Conservation (phyloP, 1,140 invertebrate genomes). For the Trichomalopsis sarcophagae region DNA sequence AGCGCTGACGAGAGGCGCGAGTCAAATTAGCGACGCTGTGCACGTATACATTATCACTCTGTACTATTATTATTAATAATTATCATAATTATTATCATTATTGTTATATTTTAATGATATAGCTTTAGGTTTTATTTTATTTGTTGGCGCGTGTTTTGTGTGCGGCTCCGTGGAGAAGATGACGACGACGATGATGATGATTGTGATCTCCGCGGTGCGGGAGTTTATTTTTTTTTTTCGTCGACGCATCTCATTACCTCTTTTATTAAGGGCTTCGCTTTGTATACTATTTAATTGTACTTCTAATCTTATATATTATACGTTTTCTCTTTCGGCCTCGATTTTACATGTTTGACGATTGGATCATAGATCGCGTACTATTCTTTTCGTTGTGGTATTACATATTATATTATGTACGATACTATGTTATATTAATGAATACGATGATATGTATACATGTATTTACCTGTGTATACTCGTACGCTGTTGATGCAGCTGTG, state of each 20-base stretch:
- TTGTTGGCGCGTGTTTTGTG: slow-evolving; percentile 20
- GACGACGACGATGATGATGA: not conserved
- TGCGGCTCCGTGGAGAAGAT: slow-evolving; percentile 7
- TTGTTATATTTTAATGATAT: not conserved
- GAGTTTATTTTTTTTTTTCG: slow-evolving; percentile 11
- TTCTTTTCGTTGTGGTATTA: slow-evolving; percentile 37
- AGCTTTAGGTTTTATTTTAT: slow-evolving; percentile 3
- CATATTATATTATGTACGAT: not conserved
- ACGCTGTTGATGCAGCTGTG: not conserved
- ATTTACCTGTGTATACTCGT: slow-evolving; percentile 14
- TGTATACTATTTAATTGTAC: slow-evolving; percentile 37
- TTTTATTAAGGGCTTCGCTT: slow-evolving; percentile 48
- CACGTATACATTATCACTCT: not conserved
- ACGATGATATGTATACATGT: slow-evolving; percentile 5
- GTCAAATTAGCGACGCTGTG: slow-evolving; percentile 35
- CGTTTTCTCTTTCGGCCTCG: slow-evolving; percentile 13
- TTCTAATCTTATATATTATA: slow-evolving; percentile 9
- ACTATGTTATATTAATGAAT: not conserved
- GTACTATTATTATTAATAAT: not conserved
- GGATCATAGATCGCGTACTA: not conserved
- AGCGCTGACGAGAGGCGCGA: slow-evolving; percentile 43
- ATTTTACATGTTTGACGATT: slow-evolving; percentile 23
- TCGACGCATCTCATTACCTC: slow-evolving; percentile 27
- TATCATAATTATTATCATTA: not conserved
- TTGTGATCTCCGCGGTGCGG: slow-evolving; percentile 2